Evolutionary conservation across 2,888 invertebrate genomes (phyloP).

Genomic region (Sialis lutaria): DNA sequence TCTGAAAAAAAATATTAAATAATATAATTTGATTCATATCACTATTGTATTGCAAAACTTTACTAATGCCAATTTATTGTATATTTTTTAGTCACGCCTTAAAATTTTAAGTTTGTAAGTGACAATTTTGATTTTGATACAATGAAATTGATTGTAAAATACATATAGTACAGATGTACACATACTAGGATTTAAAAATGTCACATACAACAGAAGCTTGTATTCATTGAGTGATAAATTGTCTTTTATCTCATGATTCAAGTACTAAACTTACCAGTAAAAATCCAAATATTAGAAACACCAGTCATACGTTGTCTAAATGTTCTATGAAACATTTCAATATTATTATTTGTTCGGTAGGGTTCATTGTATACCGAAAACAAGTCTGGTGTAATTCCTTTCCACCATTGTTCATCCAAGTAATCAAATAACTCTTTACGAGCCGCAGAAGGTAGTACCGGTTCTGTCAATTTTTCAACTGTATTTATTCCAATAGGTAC

Average conservation of each 20-base stretch:
- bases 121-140: too few species aligned
- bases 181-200: too few species aligned
- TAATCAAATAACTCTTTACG: slow-evolving; percentile 1
- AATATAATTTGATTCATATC: not conserved
- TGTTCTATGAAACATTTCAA: slow-evolving; percentile 5
- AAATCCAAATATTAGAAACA: slow-evolving; percentile 3
- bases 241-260: too few species aligned
- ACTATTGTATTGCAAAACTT: not conserved
- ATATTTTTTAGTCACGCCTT: too few species aligned
- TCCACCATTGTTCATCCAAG: slow-evolving; percentile 4
- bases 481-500: slow-evolving; percentile 3
- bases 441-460: not conserved
- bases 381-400: slow-evolving; percentile 2
- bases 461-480: slow-evolving; percentile 1
- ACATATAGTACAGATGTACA: too few species aligned
- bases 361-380: slow-evolving; percentile 2
- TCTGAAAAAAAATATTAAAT: not conserved
- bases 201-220: too few species aligned
- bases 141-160: too few species aligned
- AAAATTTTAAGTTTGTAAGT: too few species aligned
- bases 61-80: too few species aligned
- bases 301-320: slow-evolving; percentile 3
- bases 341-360: slow-evolving; percentile 3
- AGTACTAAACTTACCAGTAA: not conserved
- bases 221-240: too few species aligned